phyloP scores from a whole-genome alignment of 2,113 vertebrate species.

The Prinia subflava region DNA sequence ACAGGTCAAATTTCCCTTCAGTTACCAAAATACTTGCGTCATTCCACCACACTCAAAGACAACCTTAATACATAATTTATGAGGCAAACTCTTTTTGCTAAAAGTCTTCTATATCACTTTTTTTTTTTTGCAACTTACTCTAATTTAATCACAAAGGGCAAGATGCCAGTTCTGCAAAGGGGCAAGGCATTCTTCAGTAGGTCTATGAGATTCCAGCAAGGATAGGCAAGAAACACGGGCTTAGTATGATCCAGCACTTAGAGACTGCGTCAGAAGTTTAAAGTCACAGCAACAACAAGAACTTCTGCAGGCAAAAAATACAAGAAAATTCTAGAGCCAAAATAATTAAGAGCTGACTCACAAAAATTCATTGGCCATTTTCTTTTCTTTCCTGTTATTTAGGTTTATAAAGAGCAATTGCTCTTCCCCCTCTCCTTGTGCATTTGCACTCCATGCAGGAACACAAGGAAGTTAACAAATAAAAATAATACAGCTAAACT shows the following conservation, averaged over 20 bases:
- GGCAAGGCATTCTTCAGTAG: not conserved
- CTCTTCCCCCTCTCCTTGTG: not conserved
- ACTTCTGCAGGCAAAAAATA: not conserved
- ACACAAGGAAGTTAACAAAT: not conserved
- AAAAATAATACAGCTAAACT: not conserved
- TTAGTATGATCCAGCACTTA: not conserved
- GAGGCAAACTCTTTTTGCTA: not conserved
- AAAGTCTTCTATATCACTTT: not conserved
- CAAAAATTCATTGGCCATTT: not conserved
- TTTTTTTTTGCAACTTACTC: not conserved
- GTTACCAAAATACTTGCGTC: not conserved
- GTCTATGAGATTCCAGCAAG: not conserved
- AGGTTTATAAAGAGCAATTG: not conserved
- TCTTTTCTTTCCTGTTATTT: not conserved
- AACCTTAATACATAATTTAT: not conserved
- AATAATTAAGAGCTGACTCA: not conserved
- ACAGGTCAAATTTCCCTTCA: not conserved
- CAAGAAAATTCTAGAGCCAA: not conserved
- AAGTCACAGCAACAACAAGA: not conserved
- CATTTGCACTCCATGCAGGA: not conserved
- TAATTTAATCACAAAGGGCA: not conserved
- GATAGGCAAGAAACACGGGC: not conserved
- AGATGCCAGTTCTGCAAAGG: not conserved
- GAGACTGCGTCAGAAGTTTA: not conserved
- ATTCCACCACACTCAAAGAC: not conserved